A percentile compares a stretch with the other conserved stretches of the same genome.
Evolutionary conservation across 2,888 invertebrate genomes (phyloP).

Genomic region (Hirtodrosophila alboralis): DNA sequence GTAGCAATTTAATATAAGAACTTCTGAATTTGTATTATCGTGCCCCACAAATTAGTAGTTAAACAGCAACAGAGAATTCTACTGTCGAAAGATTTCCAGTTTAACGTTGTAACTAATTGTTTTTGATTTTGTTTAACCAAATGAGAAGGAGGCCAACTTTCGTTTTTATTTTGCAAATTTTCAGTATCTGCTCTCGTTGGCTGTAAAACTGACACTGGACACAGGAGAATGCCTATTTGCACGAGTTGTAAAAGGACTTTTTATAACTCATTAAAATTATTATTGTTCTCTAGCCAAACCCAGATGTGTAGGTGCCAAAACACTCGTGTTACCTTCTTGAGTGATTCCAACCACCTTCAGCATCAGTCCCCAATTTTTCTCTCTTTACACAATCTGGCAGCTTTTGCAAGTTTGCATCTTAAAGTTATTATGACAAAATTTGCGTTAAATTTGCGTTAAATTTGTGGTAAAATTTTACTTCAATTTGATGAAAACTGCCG

Average conservation of each 20-base stretch:
- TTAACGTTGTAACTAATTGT: too few relatives aligned
- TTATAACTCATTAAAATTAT: conserved; percentile 73
- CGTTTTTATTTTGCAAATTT: conserved; percentile 13
- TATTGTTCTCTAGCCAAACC: conserved; percentile 45
- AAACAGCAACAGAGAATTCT: too few relatives aligned
- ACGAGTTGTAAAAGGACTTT: conserved; percentile 45
- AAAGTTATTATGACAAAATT: conserved; percentile 45
- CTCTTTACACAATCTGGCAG: too few relatives aligned
- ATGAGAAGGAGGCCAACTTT: conserved; percentile 8
- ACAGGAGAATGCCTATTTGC: conserved; percentile 19
- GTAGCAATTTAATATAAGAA: too few relatives aligned
- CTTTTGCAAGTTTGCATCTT: conserved; percentile 18
- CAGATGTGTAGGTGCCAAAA: conserved; percentile 42
- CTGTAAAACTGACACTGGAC: conserved; percentile 21
- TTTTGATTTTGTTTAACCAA: conserved; percentile 3
- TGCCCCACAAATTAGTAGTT: too few relatives aligned
- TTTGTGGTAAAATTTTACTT: conserved; percentile 37
- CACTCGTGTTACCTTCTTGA: conserved; percentile 15
- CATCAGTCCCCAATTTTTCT: background rate
- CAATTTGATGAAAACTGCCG: conserved; percentile 31
- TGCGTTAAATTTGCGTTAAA: conserved; percentile 40
- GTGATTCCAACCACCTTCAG: background rate
- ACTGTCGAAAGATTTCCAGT: too few relatives aligned
- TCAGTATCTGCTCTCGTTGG: conserved; percentile 9
- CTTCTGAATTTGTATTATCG: too few relatives aligned